phyloP scores from a whole-genome alignment of 2,113 vertebrate species.

The Tetrao urogallus region DNA sequence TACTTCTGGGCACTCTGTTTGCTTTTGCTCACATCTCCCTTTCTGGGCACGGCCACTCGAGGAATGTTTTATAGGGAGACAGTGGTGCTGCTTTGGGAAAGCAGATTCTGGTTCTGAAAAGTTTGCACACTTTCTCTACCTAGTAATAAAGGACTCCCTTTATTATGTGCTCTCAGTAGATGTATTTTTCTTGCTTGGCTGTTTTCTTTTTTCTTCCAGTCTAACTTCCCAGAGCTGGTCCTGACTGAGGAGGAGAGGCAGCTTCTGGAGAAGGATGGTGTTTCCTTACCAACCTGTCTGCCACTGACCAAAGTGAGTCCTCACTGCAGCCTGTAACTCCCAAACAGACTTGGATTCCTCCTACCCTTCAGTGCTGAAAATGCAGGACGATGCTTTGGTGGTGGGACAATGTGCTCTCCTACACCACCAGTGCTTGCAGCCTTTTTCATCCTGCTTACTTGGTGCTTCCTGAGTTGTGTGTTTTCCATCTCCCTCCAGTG shows the following conservation, averaged over 20 bases:
- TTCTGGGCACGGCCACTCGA: not conserved
- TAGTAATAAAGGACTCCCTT: not conserved
- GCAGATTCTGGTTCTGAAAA: rapidly evolving
- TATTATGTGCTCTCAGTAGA: not conserved
- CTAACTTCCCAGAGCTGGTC: constrained; percentile 79
- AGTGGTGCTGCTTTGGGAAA: not conserved
- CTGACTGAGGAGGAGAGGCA: constrained; percentile 89
- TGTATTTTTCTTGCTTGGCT: not conserved
- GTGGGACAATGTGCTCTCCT: not conserved
- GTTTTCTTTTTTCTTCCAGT: constrained; percentile 46
- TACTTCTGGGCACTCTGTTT: not conserved
- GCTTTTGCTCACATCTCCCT: not conserved
- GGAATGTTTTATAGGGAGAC: not conserved
- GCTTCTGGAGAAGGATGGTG: constrained; percentile 87
- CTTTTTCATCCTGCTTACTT: not conserved
- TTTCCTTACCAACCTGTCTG: constrained; percentile 79
- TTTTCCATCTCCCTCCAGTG: not conserved
- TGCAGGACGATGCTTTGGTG: not conserved
- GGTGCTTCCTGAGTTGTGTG: not conserved
- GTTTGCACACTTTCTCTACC: not conserved
- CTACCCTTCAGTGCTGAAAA: not conserved
- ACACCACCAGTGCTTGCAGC: not conserved
- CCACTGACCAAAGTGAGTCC: constrained; percentile 88
- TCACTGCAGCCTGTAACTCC: not conserved
- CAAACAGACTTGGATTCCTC: not conserved